phyloP scores from a whole-genome alignment of 2,113 vertebrate species.

The Ochotona curzoniae region DNA sequence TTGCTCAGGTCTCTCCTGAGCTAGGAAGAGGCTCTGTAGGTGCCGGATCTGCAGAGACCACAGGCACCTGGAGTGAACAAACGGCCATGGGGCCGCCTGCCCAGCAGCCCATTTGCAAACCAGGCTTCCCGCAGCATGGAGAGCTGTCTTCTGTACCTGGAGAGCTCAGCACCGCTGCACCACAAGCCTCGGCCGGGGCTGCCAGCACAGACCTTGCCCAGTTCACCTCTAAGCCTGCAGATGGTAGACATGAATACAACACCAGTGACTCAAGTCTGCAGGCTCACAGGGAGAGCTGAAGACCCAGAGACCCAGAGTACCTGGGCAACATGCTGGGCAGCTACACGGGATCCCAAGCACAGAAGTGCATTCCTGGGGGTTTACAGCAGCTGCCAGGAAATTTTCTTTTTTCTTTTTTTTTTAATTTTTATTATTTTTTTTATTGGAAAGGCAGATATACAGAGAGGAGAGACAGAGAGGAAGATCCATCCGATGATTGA shows the following conservation, averaged over 20 bases:
- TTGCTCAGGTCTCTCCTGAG: constrained; percentile 14
- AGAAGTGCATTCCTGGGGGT: no score
- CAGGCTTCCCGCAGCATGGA: not conserved
- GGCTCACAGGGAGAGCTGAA: not conserved
- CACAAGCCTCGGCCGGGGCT: not conserved
- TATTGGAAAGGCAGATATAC: no score
- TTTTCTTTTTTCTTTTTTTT: no score
- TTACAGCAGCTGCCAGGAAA: no score
- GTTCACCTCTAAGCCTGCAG: not conserved
- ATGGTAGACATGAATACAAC: not conserved
- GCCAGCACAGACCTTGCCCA: not conserved
- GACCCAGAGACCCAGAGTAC: not conserved
- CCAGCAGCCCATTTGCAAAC: not conserved
- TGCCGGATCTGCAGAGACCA: not conserved
- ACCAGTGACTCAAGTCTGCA: not conserved
- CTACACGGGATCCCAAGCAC: not conserved
- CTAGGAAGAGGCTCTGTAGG: not conserved
- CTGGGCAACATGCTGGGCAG: not conserved
- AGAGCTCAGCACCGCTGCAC: not conserved
- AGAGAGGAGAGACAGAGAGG: no score
- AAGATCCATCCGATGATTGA: no score
- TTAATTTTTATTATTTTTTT: no score
- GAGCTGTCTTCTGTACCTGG: not conserved
- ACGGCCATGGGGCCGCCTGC: not conserved
- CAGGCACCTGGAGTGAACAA: not conserved